Percentiles rank a stretch among this genome's conserved stretches.
These are phyloP conservation scores for Nothoprocta perdicaria DNA, from an alignment of 2,113 vertebrate species.

Conservation along the genomic window DNA sequence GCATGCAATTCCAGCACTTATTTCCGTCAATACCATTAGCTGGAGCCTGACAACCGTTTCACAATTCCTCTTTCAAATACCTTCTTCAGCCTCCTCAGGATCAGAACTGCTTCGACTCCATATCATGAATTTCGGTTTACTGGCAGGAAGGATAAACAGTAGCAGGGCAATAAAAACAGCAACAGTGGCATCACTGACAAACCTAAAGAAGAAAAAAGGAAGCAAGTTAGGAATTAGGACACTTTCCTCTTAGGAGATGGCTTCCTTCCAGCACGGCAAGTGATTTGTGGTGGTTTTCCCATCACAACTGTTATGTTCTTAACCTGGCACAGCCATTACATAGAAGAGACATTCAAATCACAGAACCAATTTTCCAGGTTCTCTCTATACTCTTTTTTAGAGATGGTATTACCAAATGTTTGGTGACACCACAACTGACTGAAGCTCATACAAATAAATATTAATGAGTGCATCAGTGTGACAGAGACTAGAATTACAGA, in stretches of 20 bases:
- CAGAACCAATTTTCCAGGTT: neutral
- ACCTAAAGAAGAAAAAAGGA: slow-evolving; percentile 74
- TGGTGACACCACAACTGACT: neutral
- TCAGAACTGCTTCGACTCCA: slow-evolving; percentile 67
- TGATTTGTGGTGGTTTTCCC: neutral
- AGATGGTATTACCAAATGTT: neutral
- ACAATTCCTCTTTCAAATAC: slow-evolving; percentile 58
- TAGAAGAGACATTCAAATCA: neutral
- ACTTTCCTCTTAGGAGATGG: neutral
- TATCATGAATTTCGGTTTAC: slow-evolving; percentile 80
- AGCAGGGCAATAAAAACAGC: slow-evolving; percentile 86
- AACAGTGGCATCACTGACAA: slow-evolving; percentile 88
- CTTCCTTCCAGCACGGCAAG: neutral
- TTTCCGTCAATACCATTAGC: neutral
- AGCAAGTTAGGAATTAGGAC: neutral
- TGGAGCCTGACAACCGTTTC: neutral
- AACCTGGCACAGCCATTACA: neutral
- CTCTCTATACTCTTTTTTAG: neutral
- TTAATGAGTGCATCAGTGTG: neutral
- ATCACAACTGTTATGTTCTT: neutral
- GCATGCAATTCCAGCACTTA: neutral
- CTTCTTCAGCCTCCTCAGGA: slow-evolving; percentile 74
- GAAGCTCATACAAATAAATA: neutral
- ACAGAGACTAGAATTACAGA: neutral
- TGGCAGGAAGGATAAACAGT: slow-evolving; percentile 90